Base-by-base conservation (phyloP, 2,113 vertebrate species). In the Castor canadensis region DNA sequence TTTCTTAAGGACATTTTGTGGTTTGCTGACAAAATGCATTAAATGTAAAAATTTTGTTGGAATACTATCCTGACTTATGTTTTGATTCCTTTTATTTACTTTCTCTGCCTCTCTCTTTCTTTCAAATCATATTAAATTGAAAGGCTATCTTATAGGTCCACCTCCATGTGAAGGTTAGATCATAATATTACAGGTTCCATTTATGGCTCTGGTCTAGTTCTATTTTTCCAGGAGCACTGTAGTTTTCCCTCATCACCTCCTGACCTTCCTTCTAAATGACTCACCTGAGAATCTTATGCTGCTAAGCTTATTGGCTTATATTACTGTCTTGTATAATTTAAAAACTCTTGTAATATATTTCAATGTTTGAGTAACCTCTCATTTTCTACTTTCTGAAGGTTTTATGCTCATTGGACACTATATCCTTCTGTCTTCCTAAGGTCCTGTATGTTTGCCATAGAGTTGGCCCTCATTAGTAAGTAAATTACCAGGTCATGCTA, bases 241-340 rank as follows among this genome's bases (percentile, higher is more conserved):
- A 89, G 52, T 20, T 93, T 89, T 94, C 88, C 12, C 49, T 56
- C 47, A 52, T 56, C 62, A 67, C 60, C 54, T 84, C 11, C 30
- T 47, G 47, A 91, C 58, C 40, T 79, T 66, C 43, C 64, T n/a
- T 91, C n/a, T 54, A 82, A 93, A 67, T 82, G 76, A 32, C 9
- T 96, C 49, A 73, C 56, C 11, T 24, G 45, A 93, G 88, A 95
- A 69, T 64, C 80, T 45, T 49, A 58, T 83, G 15, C 71, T 87
- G 32, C 47, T 91, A 73, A 86, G 22, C 86, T 69, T 80, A 83
- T 67, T 92, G 67, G 38, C 62, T 77, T 40, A 43, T n/a, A 67
- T 91, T 87, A 43, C 56, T 89, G 43, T 84, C 43, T 94, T 91
- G 19, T 32, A 24, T 91, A 85, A 80, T 54, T 56, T 83, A 58